Base-by-base conservation (phyloP, 2,888 invertebrate species). In the Lymantria dispar region DNA sequence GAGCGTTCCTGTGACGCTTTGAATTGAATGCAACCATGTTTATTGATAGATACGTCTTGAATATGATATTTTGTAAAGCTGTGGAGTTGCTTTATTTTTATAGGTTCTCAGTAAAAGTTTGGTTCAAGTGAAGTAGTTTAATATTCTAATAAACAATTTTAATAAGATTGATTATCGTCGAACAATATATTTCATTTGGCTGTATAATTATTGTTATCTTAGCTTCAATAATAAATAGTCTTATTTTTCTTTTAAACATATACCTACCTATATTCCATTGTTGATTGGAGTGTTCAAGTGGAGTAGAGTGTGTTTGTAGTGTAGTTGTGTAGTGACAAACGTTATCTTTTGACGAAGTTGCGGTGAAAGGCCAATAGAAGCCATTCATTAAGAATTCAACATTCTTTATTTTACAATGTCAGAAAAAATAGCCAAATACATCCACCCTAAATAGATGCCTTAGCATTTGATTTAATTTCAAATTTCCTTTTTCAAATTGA, bases 21-120 rank as follows among this genome's bases (percentile, higher is more conserved):
- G 78, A 78, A 83, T 84, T 76, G 76, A 81, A 81, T 78, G 74
- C 76, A 72, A 67, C 62, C 59, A 74, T 76, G 76, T 85, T 85
- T 85, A 85, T 85, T 74, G 73, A 59, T 37, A 48, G 43, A 56
- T 72, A 78, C 71, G 63, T 56, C 54, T 57, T 48, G 86, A 83
- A 85, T 86, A 75, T 74, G 57, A 66, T 76, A 80, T 76, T 65
- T 70, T 72, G 68, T 70, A 64, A 73, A 74, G 64, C 56, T 60
- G 60, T 72, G 58, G 68, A 74, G 67, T 59, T 31, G 61, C 47
- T 54, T 45, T 50, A 40, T 48, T 58, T 62, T 58, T 50, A 48
- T 50, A 58, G 42, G 39, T 43, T 52, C 45, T 49, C 7, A 8
- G 53, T 52, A 45, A 10, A 43, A n/a, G 8, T 43, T 43, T 11